phyloP scores from a whole-genome alignment of 2,797 vertebrate genomes.

The Lutjanus argentimaculatus region DNA sequence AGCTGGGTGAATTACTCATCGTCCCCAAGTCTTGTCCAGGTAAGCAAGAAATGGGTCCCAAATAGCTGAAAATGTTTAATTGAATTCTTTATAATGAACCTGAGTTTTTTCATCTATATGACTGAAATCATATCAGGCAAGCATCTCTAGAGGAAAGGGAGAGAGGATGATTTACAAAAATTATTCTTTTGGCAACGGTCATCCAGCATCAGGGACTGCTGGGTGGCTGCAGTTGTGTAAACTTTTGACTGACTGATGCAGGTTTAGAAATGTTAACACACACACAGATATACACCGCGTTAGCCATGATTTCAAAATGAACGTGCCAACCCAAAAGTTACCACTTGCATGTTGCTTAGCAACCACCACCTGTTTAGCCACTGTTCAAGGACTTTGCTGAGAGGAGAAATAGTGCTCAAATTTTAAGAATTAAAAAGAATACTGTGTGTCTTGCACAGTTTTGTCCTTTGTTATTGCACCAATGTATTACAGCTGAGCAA shows the following conservation, averaged over 20 bases:
- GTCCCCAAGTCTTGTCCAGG: too few relatives aligned
- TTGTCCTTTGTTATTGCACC: constrained; percentile 47
- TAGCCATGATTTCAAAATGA: constrained; percentile 51
- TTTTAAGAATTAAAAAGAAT: constrained; percentile 60
- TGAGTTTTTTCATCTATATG: too few relatives aligned
- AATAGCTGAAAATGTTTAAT: too few relatives aligned
- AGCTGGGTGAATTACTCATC: too few relatives aligned
- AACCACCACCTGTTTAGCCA: constrained; percentile 64
- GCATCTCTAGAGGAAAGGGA: too few relatives aligned
- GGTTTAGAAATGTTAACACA: constrained; percentile 42
- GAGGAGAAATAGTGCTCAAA: constrained; percentile 44
- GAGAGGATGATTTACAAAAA: too few relatives aligned
- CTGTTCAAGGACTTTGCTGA: constrained; percentile 58
- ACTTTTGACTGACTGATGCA: constrained; percentile 34
- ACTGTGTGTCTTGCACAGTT: constrained; percentile 15
- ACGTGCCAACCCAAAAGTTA: constrained; percentile 46
- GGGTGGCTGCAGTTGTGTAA: neutral
- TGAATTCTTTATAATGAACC: too few relatives aligned
- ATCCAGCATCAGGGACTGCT: too few relatives aligned
- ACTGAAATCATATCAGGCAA: too few relatives aligned
- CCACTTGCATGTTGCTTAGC: constrained; percentile 56
- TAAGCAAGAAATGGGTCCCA: too few relatives aligned
- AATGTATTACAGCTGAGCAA: constrained; percentile 43
- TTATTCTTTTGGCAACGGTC: too few relatives aligned
- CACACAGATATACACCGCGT: constrained; percentile 43